Evolutionary conservation across 2,797 vertebrate genomes (phyloP).

Genomic region (Microctenopoma lineatum): DNA sequence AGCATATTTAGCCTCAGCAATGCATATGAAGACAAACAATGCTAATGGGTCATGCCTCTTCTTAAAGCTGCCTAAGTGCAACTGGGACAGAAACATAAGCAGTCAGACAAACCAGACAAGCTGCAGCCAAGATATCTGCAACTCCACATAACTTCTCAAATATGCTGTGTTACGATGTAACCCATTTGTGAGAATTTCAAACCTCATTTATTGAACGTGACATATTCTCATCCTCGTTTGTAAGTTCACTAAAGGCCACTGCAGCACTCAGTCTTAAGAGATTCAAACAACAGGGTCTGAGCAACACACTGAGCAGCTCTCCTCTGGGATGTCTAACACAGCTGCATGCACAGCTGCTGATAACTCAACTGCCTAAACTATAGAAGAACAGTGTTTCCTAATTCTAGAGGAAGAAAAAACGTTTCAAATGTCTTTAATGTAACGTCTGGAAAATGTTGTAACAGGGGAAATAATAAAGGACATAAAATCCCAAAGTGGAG

Average conservation of each 20-base stretch:
- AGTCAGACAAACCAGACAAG: no score
- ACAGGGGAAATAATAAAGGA: slow-evolving; percentile 15
- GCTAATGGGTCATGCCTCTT: slow-evolving; percentile 55
- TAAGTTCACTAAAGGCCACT: slow-evolving; percentile 57
- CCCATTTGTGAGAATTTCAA: not conserved
- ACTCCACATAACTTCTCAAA: not conserved
- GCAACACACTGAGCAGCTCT: slow-evolving; percentile 57
- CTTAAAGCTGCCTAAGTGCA: slow-evolving; percentile 29
- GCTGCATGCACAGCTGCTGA: slow-evolving; percentile 72
- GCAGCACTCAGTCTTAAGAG: slow-evolving; percentile 45
- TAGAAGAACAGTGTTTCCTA: slow-evolving; percentile 37
- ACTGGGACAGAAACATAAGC: no score
- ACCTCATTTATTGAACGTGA: slow-evolving; percentile 38
- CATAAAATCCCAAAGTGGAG: slow-evolving; percentile 24
- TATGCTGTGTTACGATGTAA: not conserved
- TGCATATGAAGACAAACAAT: slow-evolving; percentile 54
- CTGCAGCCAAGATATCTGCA: no score
- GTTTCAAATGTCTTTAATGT: slow-evolving; percentile 17
- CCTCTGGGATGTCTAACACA: slow-evolving; percentile 58
- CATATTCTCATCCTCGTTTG: slow-evolving; percentile 44
- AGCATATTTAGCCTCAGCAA: slow-evolving; percentile 58
- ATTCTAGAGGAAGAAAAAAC: slow-evolving; percentile 23
- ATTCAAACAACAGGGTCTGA: slow-evolving; percentile 56
- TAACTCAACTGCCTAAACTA: slow-evolving; percentile 34
- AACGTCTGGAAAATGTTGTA: slow-evolving; percentile 45